Conservation (phyloP, 2,113 vertebrate genomes). For the Rousettus leschenaultii region DNA sequence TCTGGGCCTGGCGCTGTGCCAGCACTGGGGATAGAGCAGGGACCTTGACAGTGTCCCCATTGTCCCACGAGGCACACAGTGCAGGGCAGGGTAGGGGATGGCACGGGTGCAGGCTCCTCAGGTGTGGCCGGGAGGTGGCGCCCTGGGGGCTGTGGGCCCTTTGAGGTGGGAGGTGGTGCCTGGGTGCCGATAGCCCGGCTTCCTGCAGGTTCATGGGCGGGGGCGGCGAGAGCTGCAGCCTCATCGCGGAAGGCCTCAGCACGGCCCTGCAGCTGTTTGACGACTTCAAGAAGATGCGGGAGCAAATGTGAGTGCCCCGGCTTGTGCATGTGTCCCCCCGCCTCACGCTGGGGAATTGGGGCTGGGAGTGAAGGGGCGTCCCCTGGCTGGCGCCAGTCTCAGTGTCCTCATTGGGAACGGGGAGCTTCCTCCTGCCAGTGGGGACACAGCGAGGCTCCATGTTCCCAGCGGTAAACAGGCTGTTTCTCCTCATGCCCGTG, state of each 20-base stretch:
- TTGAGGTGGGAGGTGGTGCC: too few relatives aligned
- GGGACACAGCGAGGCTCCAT: not conserved
- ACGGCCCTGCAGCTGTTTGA: constrained; percentile 95
- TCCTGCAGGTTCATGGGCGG: constrained; percentile 91
- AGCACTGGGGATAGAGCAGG: not conserved
- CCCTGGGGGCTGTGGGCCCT: not conserved
- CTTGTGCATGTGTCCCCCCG: fast-evolving
- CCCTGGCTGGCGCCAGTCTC: not conserved
- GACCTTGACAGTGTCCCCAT: not conserved
- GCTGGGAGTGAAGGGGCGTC: not conserved
- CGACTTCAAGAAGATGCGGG: constrained; percentile 96
- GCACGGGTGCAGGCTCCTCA: not conserved
- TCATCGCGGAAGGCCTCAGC: constrained; percentile 93
- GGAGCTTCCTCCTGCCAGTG: not conserved
- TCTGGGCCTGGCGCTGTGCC: not conserved
- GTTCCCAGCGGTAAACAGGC: not conserved
- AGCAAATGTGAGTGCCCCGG: constrained; percentile 89
- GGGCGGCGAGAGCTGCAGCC: constrained; percentile 93
- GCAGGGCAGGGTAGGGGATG: not conserved
- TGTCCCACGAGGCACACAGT: too few relatives aligned
- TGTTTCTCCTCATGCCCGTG: fast-evolving
- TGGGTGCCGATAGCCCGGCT: not conserved
- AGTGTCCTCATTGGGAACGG: not conserved
- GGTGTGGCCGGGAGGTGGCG: fast-evolving
- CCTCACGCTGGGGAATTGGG: not conserved